phyloP scores from a whole-genome alignment of 2,797 vertebrate species.

The Enteromius treurensis region DNA sequence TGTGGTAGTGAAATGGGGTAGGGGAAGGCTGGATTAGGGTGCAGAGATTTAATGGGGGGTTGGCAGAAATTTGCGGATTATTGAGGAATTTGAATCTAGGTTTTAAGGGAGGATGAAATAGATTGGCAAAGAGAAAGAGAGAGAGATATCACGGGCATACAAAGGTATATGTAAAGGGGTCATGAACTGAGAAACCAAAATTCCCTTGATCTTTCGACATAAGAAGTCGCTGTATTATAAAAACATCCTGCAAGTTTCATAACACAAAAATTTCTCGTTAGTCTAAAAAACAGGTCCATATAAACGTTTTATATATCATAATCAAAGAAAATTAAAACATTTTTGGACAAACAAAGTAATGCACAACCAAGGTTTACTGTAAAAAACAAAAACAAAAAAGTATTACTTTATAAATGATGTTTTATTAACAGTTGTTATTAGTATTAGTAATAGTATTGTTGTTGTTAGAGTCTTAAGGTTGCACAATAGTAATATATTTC shows the following conservation, averaged over 20 bases:
- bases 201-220: background rate
- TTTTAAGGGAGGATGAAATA: constrained; percentile 26
- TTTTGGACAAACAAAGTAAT: background rate
- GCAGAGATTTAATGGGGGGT: background rate
- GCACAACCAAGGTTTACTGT: background rate
- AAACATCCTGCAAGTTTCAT: background rate
- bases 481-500: background rate
- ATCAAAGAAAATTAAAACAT: background rate
- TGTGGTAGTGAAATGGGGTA: background rate
- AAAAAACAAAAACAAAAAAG: background rate
- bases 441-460: background rate
- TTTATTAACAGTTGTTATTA: background rate
- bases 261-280: background rate
- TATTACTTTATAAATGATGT: background rate
- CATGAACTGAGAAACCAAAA: background rate
- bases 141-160: background rate
- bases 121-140: background rate
- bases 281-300: background rate
- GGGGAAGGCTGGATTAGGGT: constrained; percentile 41
- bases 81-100: constrained; percentile 42
- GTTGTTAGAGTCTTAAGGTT: background rate
- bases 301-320: background rate
- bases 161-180: background rate
- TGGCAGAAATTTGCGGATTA: constrained; percentile 44
- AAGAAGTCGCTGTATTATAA: background rate